Base-by-base conservation (phyloP, 1,140 invertebrate genomes). In the Oedothorax gibbosus region DNA sequence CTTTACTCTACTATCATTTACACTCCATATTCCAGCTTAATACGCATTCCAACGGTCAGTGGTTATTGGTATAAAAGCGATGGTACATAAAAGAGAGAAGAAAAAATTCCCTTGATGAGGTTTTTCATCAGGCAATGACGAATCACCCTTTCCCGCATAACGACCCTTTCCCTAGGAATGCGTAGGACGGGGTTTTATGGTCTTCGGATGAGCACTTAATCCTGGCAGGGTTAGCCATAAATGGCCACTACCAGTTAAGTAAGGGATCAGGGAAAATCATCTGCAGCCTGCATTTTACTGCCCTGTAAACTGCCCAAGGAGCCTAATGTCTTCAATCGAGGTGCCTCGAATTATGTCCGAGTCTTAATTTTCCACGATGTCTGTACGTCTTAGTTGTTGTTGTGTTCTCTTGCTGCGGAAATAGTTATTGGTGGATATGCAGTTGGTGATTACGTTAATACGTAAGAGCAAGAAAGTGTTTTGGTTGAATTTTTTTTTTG, bases 191-290 rank as follows among this genome's bases (percentile, higher is more conserved):
- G 79, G 79, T 82, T 82, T 82, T 82, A 82, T 82, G 79, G 68
- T 49, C 68, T 72, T 82, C 20, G 79, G 79, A 82, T 82, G 79
- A 82, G 79, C 79, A 82, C 79, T 82, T 82, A 82, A 82, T 82
- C 79, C 79, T 62, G 79, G 56, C 79, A 56, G 79, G 79, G 79
- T 82, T 82, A 82, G 79, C 79, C 79, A 82, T 82, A 82, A 82
- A 82, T 82, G 79, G 79, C 57, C 69, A 6, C 56, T 35, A 64
- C 73, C 68, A 56, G 72, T 82, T 72, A 82, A 69, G 60, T 72
- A 72, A 60, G 79, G 79, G 73, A 72, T 69, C 72, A 82, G 79
- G 69, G 35, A 35, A 82, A 82, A 82, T 72, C 79, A 82, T 82
- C 79, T 21, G 68, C 68, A 68, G 69, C 54, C 69, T 82, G 79